Evolutionary conservation across 2,888 invertebrate species (phyloP).

Genomic region (Luperina testacea): DNA sequence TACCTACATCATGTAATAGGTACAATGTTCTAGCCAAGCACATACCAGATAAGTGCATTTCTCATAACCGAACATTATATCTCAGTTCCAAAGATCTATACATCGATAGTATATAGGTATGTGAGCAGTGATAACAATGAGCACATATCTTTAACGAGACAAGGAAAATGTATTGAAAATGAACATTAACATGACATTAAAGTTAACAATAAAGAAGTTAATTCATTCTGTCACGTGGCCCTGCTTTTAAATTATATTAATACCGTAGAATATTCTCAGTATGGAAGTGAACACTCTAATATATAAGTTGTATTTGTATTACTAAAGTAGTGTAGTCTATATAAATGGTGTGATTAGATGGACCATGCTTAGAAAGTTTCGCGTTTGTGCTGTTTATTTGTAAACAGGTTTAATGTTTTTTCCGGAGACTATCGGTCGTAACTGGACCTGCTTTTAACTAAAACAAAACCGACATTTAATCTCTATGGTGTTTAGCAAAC

Average conservation of each 20-base stretch:
- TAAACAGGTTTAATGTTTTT: not conserved
- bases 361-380: not conserved
- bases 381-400: conserved; percentile 2
- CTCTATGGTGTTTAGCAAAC: conserved; percentile 1
- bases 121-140: conserved; percentile 43
- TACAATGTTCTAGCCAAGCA: conserved; percentile 45
- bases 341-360: conserved; percentile 8
- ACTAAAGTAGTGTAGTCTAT: conserved; percentile 5
- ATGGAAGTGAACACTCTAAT: conserved; percentile 14
- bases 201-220: conserved; percentile 75
- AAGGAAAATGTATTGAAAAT: conserved; percentile 76
- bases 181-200: conserved; percentile 77
- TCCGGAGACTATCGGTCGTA: not conserved
- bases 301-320: conserved; percentile 14
- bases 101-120: conserved; percentile 29
- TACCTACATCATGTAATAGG: conserved; percentile 8
- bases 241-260: conserved; percentile 57
- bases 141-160: conserved; percentile 28
- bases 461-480: not conserved
- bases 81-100: conserved; percentile 27
- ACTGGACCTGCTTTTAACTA: not conserved
- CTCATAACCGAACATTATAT: conserved; percentile 34
- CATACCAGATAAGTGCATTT: conserved; percentile 43
- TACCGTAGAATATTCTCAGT: conserved; percentile 47
- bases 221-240: conserved; percentile 72